A percentile compares a stretch with the other conserved stretches of the same genome.
Evolutionary conservation across 2,888 invertebrate species (phyloP).

Genomic region (Chaitophorus viminalis): DNA sequence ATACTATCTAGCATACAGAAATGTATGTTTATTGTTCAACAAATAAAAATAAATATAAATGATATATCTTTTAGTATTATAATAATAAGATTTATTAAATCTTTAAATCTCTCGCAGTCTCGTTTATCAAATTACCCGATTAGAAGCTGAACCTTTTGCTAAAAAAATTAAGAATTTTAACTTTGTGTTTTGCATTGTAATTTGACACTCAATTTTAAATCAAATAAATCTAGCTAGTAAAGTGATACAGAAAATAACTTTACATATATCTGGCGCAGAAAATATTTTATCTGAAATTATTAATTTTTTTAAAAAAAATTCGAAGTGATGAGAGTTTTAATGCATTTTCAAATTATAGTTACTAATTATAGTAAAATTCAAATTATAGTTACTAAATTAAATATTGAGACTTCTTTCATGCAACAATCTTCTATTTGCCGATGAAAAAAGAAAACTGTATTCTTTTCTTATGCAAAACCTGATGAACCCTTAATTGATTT

Average conservation of each 20-base stretch:
- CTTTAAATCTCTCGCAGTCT: too few relatives aligned
- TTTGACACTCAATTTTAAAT: slow-evolving; percentile 7
- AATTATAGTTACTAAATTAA: too few relatives aligned
- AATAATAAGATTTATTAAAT: too few relatives aligned
- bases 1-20: too few relatives aligned
- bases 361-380: too few relatives aligned
- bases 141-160: background rate
- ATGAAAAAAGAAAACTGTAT: background rate
- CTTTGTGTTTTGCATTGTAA: background rate
- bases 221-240: slow-evolving; percentile 10
- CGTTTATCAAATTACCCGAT: background rate
- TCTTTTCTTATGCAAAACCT: slow-evolving; percentile 9
- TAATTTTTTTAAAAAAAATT: slow-evolving; percentile 9
- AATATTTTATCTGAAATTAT: slow-evolving; percentile 4
- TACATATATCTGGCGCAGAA: background rate
- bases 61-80: too few relatives aligned
- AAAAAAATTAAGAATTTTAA: background rate
- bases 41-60: too few relatives aligned
- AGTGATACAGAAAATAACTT: background rate
- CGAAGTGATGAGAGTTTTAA: background rate
- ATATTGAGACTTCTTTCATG: slow-evolving; percentile 5
- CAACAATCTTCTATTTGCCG: background rate
- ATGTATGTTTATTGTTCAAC: too few relatives aligned
- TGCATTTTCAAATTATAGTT: too few relatives aligned
- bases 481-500: background rate